Base-by-base conservation (phyloP, 2,113 vertebrate species). In the Sander lucioperca region DNA sequence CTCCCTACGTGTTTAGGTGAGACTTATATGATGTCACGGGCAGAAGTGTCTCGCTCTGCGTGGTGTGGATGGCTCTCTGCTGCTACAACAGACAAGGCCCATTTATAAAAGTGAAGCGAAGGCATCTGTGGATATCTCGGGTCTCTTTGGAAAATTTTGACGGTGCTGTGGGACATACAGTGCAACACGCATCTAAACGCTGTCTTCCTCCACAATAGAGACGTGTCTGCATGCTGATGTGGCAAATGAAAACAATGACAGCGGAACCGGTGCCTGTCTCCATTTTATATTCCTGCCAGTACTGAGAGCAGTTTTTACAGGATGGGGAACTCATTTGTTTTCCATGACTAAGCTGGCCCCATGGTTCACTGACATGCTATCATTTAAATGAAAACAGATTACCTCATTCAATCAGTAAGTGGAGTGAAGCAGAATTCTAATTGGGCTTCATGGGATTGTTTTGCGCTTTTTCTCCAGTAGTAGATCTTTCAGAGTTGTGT, bases 351-450 rank as follows among this genome's bases (percentile, higher is more conserved):
- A 91, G 82, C 86, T 82, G 84, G 83, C 69, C 89, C 80, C 74
- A 79, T 80, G 79, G 87, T 91, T 75, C 74, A 86, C 73, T 90
- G 80, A 87, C 91, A 92, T 63, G 86, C 88, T 86, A 91, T 92
- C 74, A 89, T 94, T 91, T 93, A 91, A 92, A 94, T 89, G 82
- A 91, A 85, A 85, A 91, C 87, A 93, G 82, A 92, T 94, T 91
- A 92, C 87, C 83, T 88, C 76, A 83, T 93, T 91, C 92, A 93
- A 86, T 93, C 91, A 89, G 80, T 77, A 91, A 92, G 80, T 89
- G 84, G 90, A 89, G 89, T 87, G 88, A 82, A 89, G 88, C 86
- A 88, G 82, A 79, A 90, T 85, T 87, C 85, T 94, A 94, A 95
- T 94, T 94, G 92, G 76, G 88, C 87, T 90, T 88, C 79, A n/a